These are phyloP conservation scores for Rhagologus leucostigma DNA, from an alignment of 2,113 vertebrate genomes.

Conservation along the genomic window DNA sequence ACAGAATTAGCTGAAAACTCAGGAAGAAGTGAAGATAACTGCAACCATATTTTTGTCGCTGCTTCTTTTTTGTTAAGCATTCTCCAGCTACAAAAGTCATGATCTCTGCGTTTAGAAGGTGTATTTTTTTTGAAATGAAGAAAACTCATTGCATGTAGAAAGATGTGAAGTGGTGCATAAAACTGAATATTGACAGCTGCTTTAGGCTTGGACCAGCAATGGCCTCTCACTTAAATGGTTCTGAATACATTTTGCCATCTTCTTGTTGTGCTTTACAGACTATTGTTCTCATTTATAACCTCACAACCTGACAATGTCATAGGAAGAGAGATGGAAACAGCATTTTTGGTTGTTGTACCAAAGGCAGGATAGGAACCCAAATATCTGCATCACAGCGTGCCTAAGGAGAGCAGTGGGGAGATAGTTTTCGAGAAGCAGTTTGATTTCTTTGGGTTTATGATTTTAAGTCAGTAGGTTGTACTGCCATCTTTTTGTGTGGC, in stretches of 20 bases:
- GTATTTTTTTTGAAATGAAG: background rate
- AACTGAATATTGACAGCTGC: background rate
- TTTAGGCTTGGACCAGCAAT: background rate
- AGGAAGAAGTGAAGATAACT: background rate
- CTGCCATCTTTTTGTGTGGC: background rate
- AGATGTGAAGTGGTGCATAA: background rate
- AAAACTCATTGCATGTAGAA: background rate
- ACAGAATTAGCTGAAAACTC: background rate
- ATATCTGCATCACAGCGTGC: background rate
- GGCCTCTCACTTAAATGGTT: background rate
- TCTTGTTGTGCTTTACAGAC: background rate
- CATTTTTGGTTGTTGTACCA: background rate
- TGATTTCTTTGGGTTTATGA: background rate
- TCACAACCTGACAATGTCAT: background rate
- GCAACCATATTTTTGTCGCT: background rate
- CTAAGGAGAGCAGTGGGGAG: background rate
- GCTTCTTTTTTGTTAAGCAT: background rate
- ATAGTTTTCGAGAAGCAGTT: background rate
- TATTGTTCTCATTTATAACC: background rate
- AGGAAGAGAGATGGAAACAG: background rate
- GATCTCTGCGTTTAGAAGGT: background rate
- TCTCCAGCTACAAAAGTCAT: background rate
- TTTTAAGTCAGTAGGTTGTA: background rate
- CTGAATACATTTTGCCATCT: background rate
- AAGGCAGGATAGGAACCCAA: background rate